These are phyloP conservation scores for Aplochiton taeniatus DNA, from an alignment of 2,797 vertebrate genomes.

Conservation along the genomic window DNA sequence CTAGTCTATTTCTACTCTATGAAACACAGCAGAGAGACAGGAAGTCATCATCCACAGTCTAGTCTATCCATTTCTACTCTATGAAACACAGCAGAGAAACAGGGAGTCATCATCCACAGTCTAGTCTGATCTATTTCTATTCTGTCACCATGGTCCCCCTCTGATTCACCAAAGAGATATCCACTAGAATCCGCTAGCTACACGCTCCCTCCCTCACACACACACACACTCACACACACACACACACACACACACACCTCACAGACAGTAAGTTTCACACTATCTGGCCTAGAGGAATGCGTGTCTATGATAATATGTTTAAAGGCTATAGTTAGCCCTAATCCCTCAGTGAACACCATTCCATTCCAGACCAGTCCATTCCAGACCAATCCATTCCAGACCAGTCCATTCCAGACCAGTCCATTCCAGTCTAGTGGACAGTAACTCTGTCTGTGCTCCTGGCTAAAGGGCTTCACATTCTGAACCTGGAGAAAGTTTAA, in stretches of 20 bases:
- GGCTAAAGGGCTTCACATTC: too few species aligned
- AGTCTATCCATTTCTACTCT: background rate
- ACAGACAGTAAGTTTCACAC: slow-evolving; percentile 15
- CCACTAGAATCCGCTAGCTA: too few species aligned
- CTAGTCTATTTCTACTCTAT: background rate
- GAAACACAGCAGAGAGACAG: background rate
- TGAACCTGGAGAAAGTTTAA: too few species aligned
- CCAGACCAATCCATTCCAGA: slow-evolving; percentile 11
- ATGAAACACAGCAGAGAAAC: too few species aligned
- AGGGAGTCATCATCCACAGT: too few species aligned
- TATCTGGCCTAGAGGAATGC: slow-evolving; percentile 19
- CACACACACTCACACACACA: slow-evolving; percentile 9
- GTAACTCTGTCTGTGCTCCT: too few species aligned
- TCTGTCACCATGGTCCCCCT: too few species aligned
- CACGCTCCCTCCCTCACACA: slow-evolving; percentile 1
- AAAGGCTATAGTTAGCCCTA: slow-evolving; percentile 27
- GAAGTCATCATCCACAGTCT: too few species aligned
- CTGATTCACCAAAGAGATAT: too few species aligned
- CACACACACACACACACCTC: slow-evolving; percentile 9
- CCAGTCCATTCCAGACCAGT: slow-evolving; percentile 8
- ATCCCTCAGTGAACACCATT: too few species aligned
- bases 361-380: background rate
- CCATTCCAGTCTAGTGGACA: too few species aligned
- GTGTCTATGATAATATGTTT: background rate
- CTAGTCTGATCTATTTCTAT: too few species aligned